phyloP scores from a whole-genome alignment of 2,888 invertebrate genomes.

The Parnassius smintheus region DNA sequence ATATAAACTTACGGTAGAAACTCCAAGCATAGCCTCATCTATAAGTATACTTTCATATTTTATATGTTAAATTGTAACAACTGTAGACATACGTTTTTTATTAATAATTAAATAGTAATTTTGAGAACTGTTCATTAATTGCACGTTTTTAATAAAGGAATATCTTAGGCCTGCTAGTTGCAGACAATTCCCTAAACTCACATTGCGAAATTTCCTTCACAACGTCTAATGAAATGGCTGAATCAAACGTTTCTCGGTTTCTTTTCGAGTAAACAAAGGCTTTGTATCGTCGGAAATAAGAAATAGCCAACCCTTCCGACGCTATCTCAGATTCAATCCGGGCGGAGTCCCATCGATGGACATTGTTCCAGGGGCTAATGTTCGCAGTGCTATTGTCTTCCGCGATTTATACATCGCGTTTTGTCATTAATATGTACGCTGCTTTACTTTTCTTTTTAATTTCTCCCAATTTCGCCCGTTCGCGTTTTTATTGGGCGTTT shows the following conservation, averaged over 20 bases:
- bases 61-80: too few species aligned
- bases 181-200: not conserved
- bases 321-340: constrained; percentile 77
- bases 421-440: constrained; percentile 73
- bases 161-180: too few species aligned
- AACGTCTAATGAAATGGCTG: not conserved
- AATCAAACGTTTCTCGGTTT: constrained; percentile 6
- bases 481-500: constrained; percentile 3
- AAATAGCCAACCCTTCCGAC: constrained; percentile 61
- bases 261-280: constrained; percentile 22
- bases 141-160: too few species aligned
- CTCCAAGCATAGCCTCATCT: too few species aligned
- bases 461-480: constrained; percentile 33
- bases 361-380: constrained; percentile 61
- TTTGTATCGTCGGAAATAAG: constrained; percentile 47
- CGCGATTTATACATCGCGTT: constrained; percentile 72
- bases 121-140: too few species aligned
- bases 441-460: constrained; percentile 61
- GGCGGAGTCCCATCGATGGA: constrained; percentile 70
- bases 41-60: too few species aligned
- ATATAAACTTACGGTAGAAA: too few species aligned
- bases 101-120: not conserved
- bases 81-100: not conserved
- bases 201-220: not conserved
- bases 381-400: constrained; percentile 64